Evolutionary conservation across 2,888 invertebrate genomes (phyloP), one percentile per base, ranked within the genome.

Genomic region (Athripsodes cinereus): DNA sequence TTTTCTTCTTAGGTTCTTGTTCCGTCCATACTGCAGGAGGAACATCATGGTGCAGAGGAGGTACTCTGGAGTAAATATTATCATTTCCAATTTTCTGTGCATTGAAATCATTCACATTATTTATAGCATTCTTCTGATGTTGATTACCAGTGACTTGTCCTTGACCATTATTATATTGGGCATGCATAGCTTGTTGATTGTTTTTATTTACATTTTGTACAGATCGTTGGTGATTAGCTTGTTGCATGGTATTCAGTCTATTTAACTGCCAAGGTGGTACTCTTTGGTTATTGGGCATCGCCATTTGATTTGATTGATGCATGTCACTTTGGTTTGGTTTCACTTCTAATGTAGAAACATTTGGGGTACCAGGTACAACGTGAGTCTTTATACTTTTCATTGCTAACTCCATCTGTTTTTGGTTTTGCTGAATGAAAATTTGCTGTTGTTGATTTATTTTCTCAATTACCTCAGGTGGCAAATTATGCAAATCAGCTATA

Each of bases 21-120:
- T 81, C 81, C 53, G 76, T 74, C 81, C 81, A 82, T 26, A 76
- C 71, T 5, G 75, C 71, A 3, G 77, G 71, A 47, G 74, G 75
- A 82, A 74, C 77, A 68, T 87, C 86, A 68, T 86, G 87, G 64
- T 87, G 87, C 47, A 88, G 70, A 0, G 88, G 88, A 19, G 88
- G 88, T 10, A 88, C 88, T 60, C 88, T 80, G 61, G 88, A 83
- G 66, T 84, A 85, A 67, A 81, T 78, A 35, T 78, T 78, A 65
- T 79, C 69, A 18, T 69, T 65, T 34, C 54, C 40, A 63, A 71
- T 62, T 65, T 68, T 1, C 70, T 67, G 57, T 75, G 13, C 5
- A 13, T 26, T 31, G n/a, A 22, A 56, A 16, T 40, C 35, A 21
- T 31, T 31, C n/a, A 35, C 13, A 16, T 44, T 22, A 20, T 53